These are phyloP conservation scores for Numenius arquata DNA, from an alignment of 2,113 vertebrate species.

Conservation along the genomic window DNA sequence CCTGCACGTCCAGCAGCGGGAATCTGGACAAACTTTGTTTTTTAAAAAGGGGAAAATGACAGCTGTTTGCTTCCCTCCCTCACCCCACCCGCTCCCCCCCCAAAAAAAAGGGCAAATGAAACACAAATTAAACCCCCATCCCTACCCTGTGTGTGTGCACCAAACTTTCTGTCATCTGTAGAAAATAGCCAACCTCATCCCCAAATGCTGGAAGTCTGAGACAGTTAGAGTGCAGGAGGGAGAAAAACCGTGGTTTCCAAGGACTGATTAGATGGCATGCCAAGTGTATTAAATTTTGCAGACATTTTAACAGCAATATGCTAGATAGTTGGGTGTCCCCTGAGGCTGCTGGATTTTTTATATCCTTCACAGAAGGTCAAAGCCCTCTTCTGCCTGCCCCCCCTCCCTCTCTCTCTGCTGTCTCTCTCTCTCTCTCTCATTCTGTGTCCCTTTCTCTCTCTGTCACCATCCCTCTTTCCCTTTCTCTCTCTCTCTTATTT, in stretches of 20 bases:
- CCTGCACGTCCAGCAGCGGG: not conserved
- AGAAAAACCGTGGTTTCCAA: conserved; percentile 75
- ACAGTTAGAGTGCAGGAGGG: not conserved
- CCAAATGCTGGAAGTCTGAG: conserved; percentile 29
- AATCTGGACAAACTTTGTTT: not conserved
- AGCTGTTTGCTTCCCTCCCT: not conserved
- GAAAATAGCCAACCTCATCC: not conserved
- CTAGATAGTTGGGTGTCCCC: conserved; percentile 89
- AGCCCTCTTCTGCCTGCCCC: conserved; percentile 76
- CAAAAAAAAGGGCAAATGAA: not conserved
- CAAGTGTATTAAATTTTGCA: conserved; percentile 92
- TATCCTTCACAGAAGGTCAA: conserved; percentile 98
- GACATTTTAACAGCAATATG: conserved; percentile 95
- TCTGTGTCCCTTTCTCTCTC: conserved; percentile 6
- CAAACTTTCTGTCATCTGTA: conserved; percentile 15
- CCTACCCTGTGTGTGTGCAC: not conserved
- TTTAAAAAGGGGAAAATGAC: not conserved
- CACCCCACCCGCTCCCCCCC: too few relatives aligned
- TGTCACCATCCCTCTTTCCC: conserved; percentile 9
- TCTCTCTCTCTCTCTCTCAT: not conserved
- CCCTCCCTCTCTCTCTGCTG: conserved; percentile 45
- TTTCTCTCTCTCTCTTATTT: not conserved
- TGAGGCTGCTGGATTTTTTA: conserved; percentile 91
- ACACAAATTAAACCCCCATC: not conserved
- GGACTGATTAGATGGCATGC: conserved; percentile 86